Evolutionary conservation across 1,140 invertebrate species (phyloP).

Genomic region (Atta colombica): DNA sequence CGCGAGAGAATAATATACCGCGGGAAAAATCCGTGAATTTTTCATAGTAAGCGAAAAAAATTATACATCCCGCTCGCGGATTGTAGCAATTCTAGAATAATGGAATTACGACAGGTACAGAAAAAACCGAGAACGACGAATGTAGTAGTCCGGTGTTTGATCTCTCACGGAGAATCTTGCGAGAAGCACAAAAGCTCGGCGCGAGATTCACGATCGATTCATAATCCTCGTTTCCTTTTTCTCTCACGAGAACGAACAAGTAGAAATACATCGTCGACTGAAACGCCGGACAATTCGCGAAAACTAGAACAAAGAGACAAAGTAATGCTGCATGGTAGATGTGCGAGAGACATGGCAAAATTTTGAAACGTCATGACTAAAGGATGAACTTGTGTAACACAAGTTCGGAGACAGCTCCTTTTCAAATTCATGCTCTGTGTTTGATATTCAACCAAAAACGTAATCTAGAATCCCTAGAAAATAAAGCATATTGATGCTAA

Average conservation of each 20-base stretch:
- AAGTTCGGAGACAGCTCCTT: not conserved
- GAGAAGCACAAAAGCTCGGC: slow-evolving; percentile 6
- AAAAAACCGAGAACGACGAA: slow-evolving; percentile 17
- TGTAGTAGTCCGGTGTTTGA: slow-evolving; percentile 27
- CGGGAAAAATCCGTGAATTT: slow-evolving; percentile 18
- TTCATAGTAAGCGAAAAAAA: slow-evolving; percentile 33
- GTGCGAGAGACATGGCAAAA: not conserved
- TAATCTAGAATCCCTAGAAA: not conserved
- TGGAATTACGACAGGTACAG: slow-evolving; percentile 37
- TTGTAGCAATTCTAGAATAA: slow-evolving; percentile 43
- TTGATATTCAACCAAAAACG: not conserved
- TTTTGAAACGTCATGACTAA: not conserved
- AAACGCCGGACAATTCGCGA: slow-evolving; percentile 33
- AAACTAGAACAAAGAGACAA: not conserved
- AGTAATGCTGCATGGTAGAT: not conserved
- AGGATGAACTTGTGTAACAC: not conserved
- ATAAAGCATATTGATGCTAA: not conserved
- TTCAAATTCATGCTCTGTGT: not conserved
- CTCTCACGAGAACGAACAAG: not conserved
- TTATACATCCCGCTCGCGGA: slow-evolving; percentile 28
- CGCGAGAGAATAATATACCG: slow-evolving; percentile 52
- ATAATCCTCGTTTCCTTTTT: slow-evolving; percentile 8
- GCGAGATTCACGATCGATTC: slow-evolving; percentile 41
- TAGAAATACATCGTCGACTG: not conserved
- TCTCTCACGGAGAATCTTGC: slow-evolving; percentile 19